phyloP scores from a whole-genome alignment of 2,888 invertebrate species.

The Dicranocentrus wangi region DNA sequence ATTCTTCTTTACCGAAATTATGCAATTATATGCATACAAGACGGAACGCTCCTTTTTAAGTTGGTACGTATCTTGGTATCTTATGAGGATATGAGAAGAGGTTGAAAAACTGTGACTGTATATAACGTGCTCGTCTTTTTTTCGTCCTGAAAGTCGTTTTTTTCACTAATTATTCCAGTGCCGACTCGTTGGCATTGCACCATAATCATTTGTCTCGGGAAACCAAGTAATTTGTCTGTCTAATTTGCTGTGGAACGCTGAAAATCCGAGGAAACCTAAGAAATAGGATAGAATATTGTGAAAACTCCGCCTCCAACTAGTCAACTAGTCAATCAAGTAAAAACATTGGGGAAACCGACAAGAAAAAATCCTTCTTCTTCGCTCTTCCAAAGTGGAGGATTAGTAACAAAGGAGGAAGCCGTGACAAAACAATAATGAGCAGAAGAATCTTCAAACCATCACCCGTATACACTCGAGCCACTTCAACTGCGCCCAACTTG shows the following conservation, averaged over 20 bases:
- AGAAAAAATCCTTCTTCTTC: too few species aligned
- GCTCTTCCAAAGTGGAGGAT: neutral
- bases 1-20: too few species aligned
- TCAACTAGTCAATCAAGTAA: slow-evolving; percentile 62
- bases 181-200: slow-evolving; percentile 70
- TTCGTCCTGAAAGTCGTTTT: slow-evolving; percentile 21
- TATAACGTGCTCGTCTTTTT: neutral
- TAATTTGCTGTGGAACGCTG: slow-evolving; percentile 73
- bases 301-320: slow-evolving; percentile 61
- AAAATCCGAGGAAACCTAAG: slow-evolving; percentile 63
- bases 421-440: slow-evolving; percentile 18
- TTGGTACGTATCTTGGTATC: too few species aligned
- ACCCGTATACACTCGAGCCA: too few species aligned
- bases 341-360: neutral
- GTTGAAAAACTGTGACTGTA: too few species aligned
- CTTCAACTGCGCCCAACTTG: slow-evolving; percentile 20
- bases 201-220: slow-evolving; percentile 72
- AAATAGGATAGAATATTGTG: slow-evolving; percentile 67
- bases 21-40: too few species aligned
- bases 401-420: neutral
- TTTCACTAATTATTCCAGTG: slow-evolving; percentile 72
- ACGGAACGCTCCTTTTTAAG: too few species aligned
- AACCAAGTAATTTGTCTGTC: slow-evolving; percentile 73
- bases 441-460: too few species aligned
- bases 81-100: too few species aligned